Evolutionary conservation across 64 coral and sea anemone species (phyloP).

Genomic region (Orbicella faveolata): DNA sequence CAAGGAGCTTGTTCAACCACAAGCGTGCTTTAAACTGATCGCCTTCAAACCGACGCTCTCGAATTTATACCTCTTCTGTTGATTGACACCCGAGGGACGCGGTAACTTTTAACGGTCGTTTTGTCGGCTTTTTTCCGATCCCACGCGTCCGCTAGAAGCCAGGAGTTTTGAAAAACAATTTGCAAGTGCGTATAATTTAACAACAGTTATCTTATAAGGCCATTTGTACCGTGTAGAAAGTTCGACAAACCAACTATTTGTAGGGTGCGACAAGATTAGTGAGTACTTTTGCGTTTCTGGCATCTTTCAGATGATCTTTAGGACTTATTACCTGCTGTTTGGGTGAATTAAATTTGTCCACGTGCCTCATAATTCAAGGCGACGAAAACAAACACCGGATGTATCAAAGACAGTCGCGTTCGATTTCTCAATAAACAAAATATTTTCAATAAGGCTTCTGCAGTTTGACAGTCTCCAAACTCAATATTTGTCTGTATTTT

Average conservation of each 20-base stretch:
- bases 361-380: not conserved
- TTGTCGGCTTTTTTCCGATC: not conserved
- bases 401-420: not conserved
- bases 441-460: not conserved
- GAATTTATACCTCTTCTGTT: not conserved
- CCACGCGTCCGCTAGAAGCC: not conserved
- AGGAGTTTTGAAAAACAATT: not conserved
- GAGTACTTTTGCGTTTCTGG: too few relatives aligned
- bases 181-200: not conserved
- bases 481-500: not conserved
- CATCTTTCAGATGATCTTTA: too few relatives aligned
- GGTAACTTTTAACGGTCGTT: not conserved
- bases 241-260: too few relatives aligned
- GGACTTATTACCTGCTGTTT: too few relatives aligned
- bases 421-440: not conserved
- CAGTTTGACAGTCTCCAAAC: not conserved
- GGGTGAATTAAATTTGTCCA: not conserved
- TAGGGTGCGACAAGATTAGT: too few relatives aligned
- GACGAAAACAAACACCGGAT: not conserved
- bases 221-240: too few relatives aligned
- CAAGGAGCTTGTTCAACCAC: not conserved
- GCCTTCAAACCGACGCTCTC: not conserved
- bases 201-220: too few relatives aligned
- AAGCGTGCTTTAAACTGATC: not conserved
- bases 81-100: conserved; percentile 29